These are phyloP conservation scores for Dermatemys mawii DNA, from an alignment of 2,113 vertebrate genomes.

Conservation along the genomic window DNA sequence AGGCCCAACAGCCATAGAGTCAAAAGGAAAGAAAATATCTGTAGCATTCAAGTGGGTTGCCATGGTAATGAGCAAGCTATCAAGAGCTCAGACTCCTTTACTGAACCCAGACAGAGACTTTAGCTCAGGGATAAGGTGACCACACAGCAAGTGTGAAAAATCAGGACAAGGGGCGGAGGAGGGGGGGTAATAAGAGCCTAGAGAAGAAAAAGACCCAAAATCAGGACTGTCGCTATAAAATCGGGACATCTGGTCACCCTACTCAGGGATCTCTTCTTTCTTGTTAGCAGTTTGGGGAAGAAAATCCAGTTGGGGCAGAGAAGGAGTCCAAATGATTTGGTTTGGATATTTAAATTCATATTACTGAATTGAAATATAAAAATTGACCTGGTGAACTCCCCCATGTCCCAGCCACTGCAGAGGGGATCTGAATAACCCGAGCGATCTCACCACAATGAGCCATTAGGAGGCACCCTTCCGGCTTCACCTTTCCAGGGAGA, in stretches of 20 bases:
- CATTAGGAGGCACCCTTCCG: fast-evolving
- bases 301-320: background rate
- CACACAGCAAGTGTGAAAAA: too few relatives aligned
- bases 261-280: background rate
- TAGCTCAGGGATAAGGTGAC: background rate
- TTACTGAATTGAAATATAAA: background rate
- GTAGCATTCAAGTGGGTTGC: background rate
- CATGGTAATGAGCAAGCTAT: background rate
- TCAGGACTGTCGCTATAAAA: too few relatives aligned
- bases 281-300: background rate
- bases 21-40: background rate
- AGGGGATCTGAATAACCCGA: background rate
- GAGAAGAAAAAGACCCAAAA: too few relatives aligned
- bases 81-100: background rate
- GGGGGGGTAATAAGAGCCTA: too few relatives aligned
- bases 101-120: fast-evolving
- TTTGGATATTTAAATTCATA: constrained; percentile 24
- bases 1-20: background rate
- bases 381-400: constrained; percentile 36
- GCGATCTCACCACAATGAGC: background rate
- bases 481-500: background rate
- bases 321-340: background rate
- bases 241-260: too few relatives aligned
- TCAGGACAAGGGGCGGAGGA: too few relatives aligned
- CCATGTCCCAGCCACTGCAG: background rate